phyloP scores from a whole-genome alignment of 2,888 invertebrate genomes.

The Polymixis flavicincta region DNA sequence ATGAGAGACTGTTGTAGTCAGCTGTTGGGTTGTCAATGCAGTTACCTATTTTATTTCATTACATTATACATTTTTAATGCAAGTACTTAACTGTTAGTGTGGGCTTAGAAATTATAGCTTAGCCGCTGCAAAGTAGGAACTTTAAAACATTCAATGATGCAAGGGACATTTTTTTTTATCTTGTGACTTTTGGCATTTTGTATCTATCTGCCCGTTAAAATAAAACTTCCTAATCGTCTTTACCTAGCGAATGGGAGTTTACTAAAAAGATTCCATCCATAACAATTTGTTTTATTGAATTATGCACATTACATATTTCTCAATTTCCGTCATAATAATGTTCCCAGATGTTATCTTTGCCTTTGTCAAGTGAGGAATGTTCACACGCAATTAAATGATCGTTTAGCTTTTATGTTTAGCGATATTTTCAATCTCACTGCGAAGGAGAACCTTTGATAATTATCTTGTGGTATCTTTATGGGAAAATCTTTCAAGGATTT shows the following conservation, averaged over 20 bases:
- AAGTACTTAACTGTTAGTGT: no score
- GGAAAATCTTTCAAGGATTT: background rate
- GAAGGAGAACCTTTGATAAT: background rate
- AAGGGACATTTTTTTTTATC: background rate
- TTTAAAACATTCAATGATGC: background rate
- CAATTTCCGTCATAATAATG: slow-evolving; percentile 4
- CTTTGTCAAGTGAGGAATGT: background rate
- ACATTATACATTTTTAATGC: background rate
- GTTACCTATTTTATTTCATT: background rate
- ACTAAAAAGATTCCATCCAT: background rate
- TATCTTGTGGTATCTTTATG: background rate
- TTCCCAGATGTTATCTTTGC: background rate
- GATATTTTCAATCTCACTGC: background rate
- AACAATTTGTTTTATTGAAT: background rate
- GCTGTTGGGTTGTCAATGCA: background rate
- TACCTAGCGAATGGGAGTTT: background rate
- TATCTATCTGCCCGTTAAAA: no score
- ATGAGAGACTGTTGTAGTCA: background rate
- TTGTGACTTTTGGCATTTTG: background rate
- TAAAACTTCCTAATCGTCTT: background rate
- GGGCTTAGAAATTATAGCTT: background rate
- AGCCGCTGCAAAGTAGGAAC: background rate
- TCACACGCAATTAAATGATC: slow-evolving; percentile 13
- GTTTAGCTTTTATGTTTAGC: background rate
- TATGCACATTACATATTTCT: background rate